Percentiles rank a stretch among this genome's conserved stretches.
These are phyloP conservation scores for Resseliella maxima DNA, from an alignment of 2,888 invertebrate genomes.

Conservation along the genomic window DNA sequence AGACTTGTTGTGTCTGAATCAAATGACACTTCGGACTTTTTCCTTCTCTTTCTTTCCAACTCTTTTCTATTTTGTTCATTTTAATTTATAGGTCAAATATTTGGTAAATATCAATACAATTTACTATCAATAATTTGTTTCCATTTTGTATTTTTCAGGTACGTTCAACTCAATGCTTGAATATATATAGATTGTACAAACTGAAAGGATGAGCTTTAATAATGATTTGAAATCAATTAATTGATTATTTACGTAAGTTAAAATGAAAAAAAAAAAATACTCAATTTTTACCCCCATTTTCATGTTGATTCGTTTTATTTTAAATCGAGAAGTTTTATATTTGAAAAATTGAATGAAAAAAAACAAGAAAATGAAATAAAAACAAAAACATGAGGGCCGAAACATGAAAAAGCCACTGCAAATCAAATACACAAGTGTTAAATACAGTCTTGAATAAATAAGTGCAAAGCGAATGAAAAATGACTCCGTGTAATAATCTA, in stretches of 20 bases:
- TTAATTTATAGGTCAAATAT: too few relatives aligned
- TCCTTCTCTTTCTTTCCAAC: neutral
- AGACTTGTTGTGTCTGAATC: neutral
- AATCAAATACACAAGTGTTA: neutral
- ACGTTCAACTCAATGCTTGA: neutral
- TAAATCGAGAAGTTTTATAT: too few relatives aligned
- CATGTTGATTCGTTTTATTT: too few relatives aligned
- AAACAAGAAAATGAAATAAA: neutral
- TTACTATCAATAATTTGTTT: neutral
- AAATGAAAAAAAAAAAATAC: neutral
- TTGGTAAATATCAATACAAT: neutral
- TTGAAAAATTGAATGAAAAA: too few relatives aligned
- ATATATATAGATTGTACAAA: neutral
- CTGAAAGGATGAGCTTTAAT: neutral
- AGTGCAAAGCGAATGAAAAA: neutral
- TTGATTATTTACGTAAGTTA: constrained; percentile 1
- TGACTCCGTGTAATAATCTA: neutral
- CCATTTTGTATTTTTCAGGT: neutral
- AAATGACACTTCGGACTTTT: neutral
- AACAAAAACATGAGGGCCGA: too few relatives aligned
- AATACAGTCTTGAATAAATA: neutral
- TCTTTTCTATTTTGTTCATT: too few relatives aligned
- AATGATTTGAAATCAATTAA: neutral
- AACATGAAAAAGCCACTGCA: neutral
- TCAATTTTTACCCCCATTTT: too few relatives aligned